phyloP scores from a whole-genome alignment of 1,140 invertebrate species.

The Chelonus insularis region DNA sequence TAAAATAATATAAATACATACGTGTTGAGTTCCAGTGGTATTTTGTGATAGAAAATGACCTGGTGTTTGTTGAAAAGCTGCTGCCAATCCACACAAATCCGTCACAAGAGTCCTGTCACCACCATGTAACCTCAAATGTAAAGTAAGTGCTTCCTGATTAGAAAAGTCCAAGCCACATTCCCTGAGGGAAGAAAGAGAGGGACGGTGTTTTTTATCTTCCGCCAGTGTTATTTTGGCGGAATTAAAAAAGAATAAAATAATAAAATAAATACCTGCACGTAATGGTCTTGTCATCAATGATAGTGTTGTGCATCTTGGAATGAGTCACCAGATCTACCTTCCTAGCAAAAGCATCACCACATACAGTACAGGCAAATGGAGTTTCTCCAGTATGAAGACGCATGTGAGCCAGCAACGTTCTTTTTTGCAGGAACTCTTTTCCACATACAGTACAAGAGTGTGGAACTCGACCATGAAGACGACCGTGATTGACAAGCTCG shows the following conservation, averaged over 20 bases:
- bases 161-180: constrained; percentile 70
- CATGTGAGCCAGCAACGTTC: constrained; percentile 77
- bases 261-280: constrained; percentile 50
- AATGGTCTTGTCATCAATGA: constrained; percentile 52
- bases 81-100: constrained; percentile 79
- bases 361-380: constrained; percentile 70
- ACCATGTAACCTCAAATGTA: constrained; percentile 80
- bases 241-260: constrained; percentile 5
- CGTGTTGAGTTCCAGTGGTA: constrained; percentile 61
- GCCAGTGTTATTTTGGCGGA: neutral
- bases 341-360: constrained; percentile 74
- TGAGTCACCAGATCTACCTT: constrained; percentile 72
- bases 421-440: constrained; percentile 82
- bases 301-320: constrained; percentile 66
- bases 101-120: constrained; percentile 83
- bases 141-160: constrained; percentile 73
- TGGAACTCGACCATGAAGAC: constrained; percentile 77
- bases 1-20: constrained; percentile 32
- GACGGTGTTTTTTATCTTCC: neutral
- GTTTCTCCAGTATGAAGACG: constrained; percentile 68
- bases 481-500: constrained; percentile 80
- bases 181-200: constrained; percentile 46
- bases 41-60: constrained; percentile 65
- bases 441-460: constrained; percentile 79
- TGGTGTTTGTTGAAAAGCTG: constrained; percentile 69